Conservation (phyloP, 2,113 vertebrate species). For the Hippolais icterina region DNA sequence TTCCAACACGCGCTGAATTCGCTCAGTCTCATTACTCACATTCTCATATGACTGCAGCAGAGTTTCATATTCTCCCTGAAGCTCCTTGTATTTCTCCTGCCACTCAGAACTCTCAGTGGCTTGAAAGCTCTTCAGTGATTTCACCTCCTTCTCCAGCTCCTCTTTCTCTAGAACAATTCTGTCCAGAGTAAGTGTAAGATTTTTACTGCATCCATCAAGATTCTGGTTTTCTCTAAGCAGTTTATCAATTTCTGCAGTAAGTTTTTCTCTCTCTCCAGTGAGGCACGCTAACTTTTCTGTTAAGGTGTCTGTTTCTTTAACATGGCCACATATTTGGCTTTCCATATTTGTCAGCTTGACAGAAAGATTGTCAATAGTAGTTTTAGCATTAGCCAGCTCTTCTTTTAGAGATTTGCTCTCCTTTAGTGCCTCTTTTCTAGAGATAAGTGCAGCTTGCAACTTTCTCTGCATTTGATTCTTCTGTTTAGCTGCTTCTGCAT, state of each 20-base stretch:
- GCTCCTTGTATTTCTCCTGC: conserved; percentile 82
- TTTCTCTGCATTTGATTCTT: conserved; percentile 89
- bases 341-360: conserved; percentile 73
- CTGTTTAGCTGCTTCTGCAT: conserved; percentile 71
- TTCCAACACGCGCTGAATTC: conserved; percentile 86
- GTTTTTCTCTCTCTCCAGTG: conserved; percentile 77
- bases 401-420: conserved; percentile 85
- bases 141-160: conserved; percentile 74
- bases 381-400: conserved; percentile 72
- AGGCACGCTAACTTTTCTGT: conserved; percentile 68
- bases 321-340: conserved; percentile 63
- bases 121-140: conserved; percentile 74
- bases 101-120: conserved; percentile 73
- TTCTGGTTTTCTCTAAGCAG: conserved; percentile 85
- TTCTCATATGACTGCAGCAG: conserved; percentile 96
- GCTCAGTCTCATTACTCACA: conserved; percentile 88
- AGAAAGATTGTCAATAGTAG: conserved; percentile 66
- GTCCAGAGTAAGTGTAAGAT: conserved; percentile 84
- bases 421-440: conserved; percentile 90
- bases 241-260: conserved; percentile 84
- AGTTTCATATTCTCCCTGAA: conserved; percentile 93
- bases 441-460: conserved; percentile 94
- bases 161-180: conserved; percentile 83
- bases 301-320: conserved; percentile 62
- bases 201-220: conserved; percentile 85